A percentile compares a stretch with the other conserved stretches of the same genome.
phyloP scores from a whole-genome alignment of 2,797 vertebrate genomes.

The Kryptopterus vitreolus region DNA sequence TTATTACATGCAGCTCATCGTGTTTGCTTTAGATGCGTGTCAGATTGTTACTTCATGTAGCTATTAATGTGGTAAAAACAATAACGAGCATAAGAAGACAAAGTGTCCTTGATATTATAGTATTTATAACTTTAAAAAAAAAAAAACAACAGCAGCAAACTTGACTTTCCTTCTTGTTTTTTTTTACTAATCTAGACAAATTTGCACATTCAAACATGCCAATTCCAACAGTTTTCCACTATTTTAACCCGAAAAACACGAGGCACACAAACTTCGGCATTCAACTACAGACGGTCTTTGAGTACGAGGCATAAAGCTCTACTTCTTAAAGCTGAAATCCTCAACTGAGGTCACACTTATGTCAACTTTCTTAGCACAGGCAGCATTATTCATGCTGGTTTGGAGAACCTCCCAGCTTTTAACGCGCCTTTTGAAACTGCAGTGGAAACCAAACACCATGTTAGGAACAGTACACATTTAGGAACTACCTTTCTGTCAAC shows the following conservation, averaged over 20 bases:
- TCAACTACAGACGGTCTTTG: no score
- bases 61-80: neutral
- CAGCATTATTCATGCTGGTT: neutral
- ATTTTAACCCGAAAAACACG: neutral
- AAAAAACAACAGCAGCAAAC: neutral
- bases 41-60: neutral
- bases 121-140: neutral
- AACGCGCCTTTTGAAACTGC: neutral
- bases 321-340: neutral
- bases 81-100: neutral
- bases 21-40: neutral
- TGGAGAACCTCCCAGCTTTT: neutral
- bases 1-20: neutral
- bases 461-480: neutral
- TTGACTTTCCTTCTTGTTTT: neutral
- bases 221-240: neutral
- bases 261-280: neutral
- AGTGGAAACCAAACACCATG: neutral
- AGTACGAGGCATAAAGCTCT: neutral
- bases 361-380: neutral
- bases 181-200: neutral
- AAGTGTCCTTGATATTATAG: neutral
- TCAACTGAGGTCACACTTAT: neutral
- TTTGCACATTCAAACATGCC: neutral
- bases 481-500: constrained; percentile 15